These are phyloP conservation scores for Synanthedon tipuliformis DNA, from an alignment of 2,888 invertebrate genomes.

Conservation along the genomic window DNA sequence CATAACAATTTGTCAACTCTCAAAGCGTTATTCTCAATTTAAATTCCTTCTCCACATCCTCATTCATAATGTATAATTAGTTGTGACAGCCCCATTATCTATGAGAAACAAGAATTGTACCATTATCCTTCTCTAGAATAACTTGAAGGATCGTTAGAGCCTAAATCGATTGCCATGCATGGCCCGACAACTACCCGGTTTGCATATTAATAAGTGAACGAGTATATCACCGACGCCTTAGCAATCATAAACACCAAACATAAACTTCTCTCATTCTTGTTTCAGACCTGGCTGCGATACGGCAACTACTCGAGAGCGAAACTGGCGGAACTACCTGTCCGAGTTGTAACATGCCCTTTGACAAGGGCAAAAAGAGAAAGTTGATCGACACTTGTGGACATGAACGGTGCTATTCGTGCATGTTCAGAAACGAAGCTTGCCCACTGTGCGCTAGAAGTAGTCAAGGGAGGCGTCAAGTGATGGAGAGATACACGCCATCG, in stretches of 20 bases:
- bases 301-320: slow-evolving; percentile 83
- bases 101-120: slow-evolving; percentile 23
- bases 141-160: slow-evolving; percentile 41
- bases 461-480: slow-evolving; percentile 47
- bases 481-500: slow-evolving; percentile 59
- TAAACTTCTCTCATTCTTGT: slow-evolving; percentile 26
- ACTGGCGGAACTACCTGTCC: slow-evolving; percentile 79
- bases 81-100: slow-evolving; percentile 22
- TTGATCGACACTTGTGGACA: slow-evolving; percentile 96
- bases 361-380: slow-evolving; percentile 95
- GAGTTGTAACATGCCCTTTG: slow-evolving; percentile 93
- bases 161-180: slow-evolving; percentile 38
- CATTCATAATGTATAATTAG: slow-evolving; percentile 24
- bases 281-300: slow-evolving; percentile 86
- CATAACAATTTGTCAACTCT: neutral
- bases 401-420: slow-evolving; percentile 94
- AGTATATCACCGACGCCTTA: slow-evolving; percentile 7
- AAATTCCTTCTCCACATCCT: slow-evolving; percentile 20
- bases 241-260: slow-evolving; percentile 13
- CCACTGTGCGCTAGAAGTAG: slow-evolving; percentile 78
- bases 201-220: slow-evolving; percentile 16
- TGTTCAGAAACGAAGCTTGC: slow-evolving; percentile 92
- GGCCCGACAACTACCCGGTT: slow-evolving; percentile 18
- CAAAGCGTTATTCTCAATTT: slow-evolving; percentile 2
- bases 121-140: slow-evolving; percentile 29